Evolutionary conservation across 2,113 vertebrate species (phyloP).

Genomic region (Anolis sagrei): DNA sequence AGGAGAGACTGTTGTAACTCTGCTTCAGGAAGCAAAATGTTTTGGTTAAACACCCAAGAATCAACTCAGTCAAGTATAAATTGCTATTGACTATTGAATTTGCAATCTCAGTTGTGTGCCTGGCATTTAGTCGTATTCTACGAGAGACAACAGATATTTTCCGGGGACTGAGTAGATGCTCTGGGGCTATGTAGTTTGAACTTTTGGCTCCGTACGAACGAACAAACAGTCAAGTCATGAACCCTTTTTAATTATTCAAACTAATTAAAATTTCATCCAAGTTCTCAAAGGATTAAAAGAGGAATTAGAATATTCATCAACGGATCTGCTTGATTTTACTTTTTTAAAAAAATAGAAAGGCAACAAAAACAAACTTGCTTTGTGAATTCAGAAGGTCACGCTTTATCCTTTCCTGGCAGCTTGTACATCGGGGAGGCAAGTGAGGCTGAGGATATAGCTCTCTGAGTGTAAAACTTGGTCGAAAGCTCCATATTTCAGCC

Average conservation of each 20-base stretch:
- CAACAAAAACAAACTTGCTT: background rate
- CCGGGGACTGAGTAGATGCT: constrained; percentile 16
- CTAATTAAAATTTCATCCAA: constrained; percentile 9
- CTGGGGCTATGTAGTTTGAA: background rate
- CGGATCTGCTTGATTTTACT: background rate
- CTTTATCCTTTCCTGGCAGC: background rate
- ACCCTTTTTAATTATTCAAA: constrained; percentile 26
- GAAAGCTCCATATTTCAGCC: background rate
- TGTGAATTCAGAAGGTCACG: background rate
- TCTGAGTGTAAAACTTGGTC: background rate
- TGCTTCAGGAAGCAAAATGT: no score
- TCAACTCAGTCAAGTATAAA: background rate
- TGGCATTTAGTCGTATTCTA: background rate
- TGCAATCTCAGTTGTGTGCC: background rate
- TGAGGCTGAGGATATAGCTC: background rate
- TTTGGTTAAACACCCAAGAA: background rate
- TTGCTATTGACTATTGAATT: constrained; percentile 5
- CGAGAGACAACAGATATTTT: constrained; percentile 12
- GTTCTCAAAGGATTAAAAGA: constrained; percentile 10
- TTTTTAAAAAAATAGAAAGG: constrained; percentile 9
- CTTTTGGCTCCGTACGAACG: background rate
- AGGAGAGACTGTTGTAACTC: background rate
- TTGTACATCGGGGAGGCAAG: accelerated
- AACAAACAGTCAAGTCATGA: constrained; percentile 9
- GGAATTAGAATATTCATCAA: constrained; percentile 16